These are phyloP conservation scores for Pycnomerus fuliginosus DNA, from an alignment of 2,888 invertebrate genomes.

Conservation along the genomic window DNA sequence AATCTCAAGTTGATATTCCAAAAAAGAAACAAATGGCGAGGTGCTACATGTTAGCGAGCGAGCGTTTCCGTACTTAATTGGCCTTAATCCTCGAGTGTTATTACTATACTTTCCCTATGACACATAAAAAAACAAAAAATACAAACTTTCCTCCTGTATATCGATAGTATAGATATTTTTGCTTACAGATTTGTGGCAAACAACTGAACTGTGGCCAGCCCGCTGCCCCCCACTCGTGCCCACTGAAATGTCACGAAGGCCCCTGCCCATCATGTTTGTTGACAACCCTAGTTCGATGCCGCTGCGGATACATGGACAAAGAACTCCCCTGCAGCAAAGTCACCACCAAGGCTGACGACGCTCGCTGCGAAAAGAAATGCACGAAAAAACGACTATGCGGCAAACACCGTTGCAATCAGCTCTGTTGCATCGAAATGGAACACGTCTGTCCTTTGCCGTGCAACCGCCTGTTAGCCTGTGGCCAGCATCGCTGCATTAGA, in stretches of 20 bases:
- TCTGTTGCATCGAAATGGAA: conserved; percentile 84
- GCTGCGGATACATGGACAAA: conserved; percentile 83
- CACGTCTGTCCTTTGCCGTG: conserved; percentile 86
- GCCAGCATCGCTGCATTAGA: conserved; percentile 83
- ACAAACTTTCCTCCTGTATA: too few species aligned
- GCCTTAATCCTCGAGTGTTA: too few species aligned
- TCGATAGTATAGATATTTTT: too few species aligned
- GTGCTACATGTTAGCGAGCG: too few species aligned
- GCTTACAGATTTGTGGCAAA: conserved; percentile 61
- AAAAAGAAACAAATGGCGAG: too few species aligned
- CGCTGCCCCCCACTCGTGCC: conserved; percentile 68
- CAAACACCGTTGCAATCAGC: conserved; percentile 86
- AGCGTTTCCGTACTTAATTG: too few species aligned
- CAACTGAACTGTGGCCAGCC: conserved; percentile 68
- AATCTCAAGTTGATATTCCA: too few species aligned
- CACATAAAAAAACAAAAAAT: too few species aligned
- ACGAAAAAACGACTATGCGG: conserved; percentile 84
- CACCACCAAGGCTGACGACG: conserved; percentile 68
- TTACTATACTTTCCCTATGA: too few species aligned
- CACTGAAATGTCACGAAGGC: conserved; percentile 66
- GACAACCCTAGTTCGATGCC: conserved; percentile 74
- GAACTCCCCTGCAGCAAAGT: conserved; percentile 76
- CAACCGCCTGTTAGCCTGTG: conserved; percentile 80
- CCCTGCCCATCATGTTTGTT: conserved; percentile 77
- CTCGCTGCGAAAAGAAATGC: conserved; percentile 87